A percentile compares a stretch with the other conserved stretches of the same genome.
These are phyloP conservation scores for Lapara coniferarum DNA, from an alignment of 2,888 invertebrate species.

Conservation along the genomic window DNA sequence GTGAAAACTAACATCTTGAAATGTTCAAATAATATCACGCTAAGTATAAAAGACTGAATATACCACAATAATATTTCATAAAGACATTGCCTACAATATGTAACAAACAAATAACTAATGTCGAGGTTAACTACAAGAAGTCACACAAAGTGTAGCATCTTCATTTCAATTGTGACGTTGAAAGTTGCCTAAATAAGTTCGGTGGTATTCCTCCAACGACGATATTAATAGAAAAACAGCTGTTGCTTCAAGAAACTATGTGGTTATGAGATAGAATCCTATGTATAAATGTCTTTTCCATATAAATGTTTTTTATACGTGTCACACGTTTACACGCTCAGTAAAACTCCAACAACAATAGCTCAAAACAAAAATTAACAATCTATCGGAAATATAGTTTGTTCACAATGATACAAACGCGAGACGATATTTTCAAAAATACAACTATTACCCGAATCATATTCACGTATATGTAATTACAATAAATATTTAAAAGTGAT, in stretches of 20 bases:
- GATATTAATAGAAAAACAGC: not conserved
- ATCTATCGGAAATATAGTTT: no score
- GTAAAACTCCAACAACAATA: no score
- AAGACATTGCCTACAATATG: no score
- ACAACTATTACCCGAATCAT: not conserved
- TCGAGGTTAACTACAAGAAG: not conserved
- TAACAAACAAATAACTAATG: no score
- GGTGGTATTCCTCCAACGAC: not conserved
- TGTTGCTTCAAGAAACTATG: not conserved
- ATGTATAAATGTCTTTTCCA: no score
- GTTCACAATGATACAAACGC: not conserved
- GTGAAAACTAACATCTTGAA: no score
- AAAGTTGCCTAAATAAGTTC: not conserved
- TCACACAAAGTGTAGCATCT: not conserved
- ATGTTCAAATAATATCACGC: no score
- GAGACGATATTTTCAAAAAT: not conserved
- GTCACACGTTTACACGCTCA: no score
- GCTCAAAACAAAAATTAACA: no score
- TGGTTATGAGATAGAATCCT: not conserved
- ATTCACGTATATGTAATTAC: constrained; percentile 7
- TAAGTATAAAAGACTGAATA: no score
- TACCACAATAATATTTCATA: no score
- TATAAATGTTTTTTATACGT: no score
- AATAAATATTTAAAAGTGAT: constrained; percentile 21
- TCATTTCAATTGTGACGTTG: not conserved